Conservation (phyloP, 2,888 invertebrate species). For the Lamproptera curius region DNA sequence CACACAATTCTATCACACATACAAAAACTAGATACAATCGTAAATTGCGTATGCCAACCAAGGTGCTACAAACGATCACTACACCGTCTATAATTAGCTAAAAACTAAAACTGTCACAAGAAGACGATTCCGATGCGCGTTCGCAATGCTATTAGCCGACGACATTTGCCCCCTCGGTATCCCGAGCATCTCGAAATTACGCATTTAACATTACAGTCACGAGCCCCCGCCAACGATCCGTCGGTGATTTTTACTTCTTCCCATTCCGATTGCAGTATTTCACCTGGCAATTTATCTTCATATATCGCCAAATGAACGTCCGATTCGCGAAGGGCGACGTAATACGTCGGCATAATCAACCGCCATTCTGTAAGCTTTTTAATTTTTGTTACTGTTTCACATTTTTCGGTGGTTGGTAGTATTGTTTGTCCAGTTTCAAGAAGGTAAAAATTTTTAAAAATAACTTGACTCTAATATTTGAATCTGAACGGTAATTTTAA, state of each 20-base stretch:
- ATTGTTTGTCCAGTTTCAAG: too few relatives aligned
- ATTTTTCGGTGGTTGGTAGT: background rate
- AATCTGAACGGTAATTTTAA: too few relatives aligned
- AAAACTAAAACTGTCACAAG: conserved; percentile 29
- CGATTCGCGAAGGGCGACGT: conserved; percentile 13
- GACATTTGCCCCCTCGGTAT: conserved; percentile 69
- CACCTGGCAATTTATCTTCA: conserved; percentile 66
- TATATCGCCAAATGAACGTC: conserved; percentile 38
- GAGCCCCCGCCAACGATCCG: conserved; percentile 55
- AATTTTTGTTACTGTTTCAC: background rate
- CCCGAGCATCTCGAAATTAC: conserved; percentile 74
- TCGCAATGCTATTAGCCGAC: conserved; percentile 69
- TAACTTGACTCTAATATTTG: too few relatives aligned
- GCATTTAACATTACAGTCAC: conserved; percentile 74
- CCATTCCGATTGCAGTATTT: conserved; percentile 71
- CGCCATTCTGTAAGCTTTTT: conserved; percentile 3
- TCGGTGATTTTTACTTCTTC: conserved; percentile 76
- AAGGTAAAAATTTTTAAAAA: too few relatives aligned
- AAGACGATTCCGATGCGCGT: conserved; percentile 61
- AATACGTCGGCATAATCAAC: conserved; percentile 12
- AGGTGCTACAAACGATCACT: too few relatives aligned
- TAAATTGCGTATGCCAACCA: too few relatives aligned
- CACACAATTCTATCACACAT: too few relatives aligned
- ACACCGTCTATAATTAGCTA: too few relatives aligned
- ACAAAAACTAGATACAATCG: too few relatives aligned